A percentile compares a stretch with the other conserved stretches of the same genome.
Evolutionary conservation across 2,797 vertebrate species (phyloP).

Genomic region (Anabacerthia variegaticeps): DNA sequence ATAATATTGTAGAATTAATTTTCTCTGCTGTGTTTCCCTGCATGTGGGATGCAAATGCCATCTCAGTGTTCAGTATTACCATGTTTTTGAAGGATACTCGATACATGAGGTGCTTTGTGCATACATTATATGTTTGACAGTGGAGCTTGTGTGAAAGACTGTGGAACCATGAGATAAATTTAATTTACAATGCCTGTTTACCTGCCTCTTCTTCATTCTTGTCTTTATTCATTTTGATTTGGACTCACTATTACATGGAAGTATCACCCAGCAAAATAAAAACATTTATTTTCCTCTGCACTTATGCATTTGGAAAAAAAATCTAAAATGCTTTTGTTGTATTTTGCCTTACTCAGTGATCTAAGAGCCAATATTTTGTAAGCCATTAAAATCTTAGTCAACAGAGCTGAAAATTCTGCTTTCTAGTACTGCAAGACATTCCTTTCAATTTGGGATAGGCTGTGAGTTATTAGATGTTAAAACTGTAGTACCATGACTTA

Average conservation of each 20-base stretch:
- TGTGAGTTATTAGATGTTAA: conserved; percentile 31
- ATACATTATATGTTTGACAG: background rate
- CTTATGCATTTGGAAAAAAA: background rate
- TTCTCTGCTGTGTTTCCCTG: background rate
- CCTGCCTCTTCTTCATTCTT: background rate
- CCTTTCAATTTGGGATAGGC: background rate
- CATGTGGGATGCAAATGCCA: background rate
- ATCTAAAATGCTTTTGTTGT: background rate
- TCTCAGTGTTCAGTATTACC: background rate
- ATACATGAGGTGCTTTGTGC: background rate
- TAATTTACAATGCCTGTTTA: background rate
- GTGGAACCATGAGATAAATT: background rate
- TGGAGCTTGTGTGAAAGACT: background rate
- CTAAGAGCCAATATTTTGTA: background rate
- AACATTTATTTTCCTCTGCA: background rate
- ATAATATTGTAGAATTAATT: background rate
- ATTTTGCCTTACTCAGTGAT: background rate
- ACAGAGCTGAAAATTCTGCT: conserved; percentile 1
- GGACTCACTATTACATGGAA: background rate
- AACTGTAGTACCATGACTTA: conserved; percentile 27
- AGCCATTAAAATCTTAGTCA: conserved; percentile 5
- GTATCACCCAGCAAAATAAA: background rate
- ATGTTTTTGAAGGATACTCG: background rate
- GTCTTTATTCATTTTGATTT: background rate
- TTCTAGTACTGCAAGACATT: background rate